Evolutionary conservation across 2,113 vertebrate species (phyloP).

Genomic region (Brienomyrus longianalis): DNA sequence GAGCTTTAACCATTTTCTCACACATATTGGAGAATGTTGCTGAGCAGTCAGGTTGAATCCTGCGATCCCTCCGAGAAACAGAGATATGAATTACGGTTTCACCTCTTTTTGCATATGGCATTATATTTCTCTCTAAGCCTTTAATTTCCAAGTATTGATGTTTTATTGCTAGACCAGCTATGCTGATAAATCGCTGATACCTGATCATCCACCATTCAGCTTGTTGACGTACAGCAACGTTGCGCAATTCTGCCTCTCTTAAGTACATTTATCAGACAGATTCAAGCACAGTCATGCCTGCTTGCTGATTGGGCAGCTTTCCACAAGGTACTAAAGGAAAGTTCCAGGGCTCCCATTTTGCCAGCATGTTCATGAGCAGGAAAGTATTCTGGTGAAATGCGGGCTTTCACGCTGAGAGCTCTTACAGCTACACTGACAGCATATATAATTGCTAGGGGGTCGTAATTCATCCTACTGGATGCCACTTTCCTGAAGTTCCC

Average conservation of each 20-base stretch:
- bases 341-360: not conserved
- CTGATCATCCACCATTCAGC: not conserved
- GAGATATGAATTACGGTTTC: not conserved
- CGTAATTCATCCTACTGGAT: not conserved
- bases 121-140: not conserved
- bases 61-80: not conserved
- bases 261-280: constrained; percentile 4
- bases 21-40: not conserved
- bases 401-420: not conserved
- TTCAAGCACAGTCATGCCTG: not conserved
- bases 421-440: not conserved
- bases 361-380: not conserved
- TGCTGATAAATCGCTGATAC: not conserved
- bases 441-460: not conserved
- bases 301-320: not conserved
- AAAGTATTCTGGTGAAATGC: not conserved
- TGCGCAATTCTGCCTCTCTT: not conserved
- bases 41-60: not conserved
- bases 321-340: not conserved
- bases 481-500: not conserved
- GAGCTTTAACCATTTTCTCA: not conserved
- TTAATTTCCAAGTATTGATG: not conserved
- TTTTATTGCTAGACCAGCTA: not conserved
- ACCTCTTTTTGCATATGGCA: not conserved
- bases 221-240: not conserved